These are phyloP conservation scores for Idaea biselata DNA, from an alignment of 2,888 invertebrate genomes.

Conservation along the genomic window DNA sequence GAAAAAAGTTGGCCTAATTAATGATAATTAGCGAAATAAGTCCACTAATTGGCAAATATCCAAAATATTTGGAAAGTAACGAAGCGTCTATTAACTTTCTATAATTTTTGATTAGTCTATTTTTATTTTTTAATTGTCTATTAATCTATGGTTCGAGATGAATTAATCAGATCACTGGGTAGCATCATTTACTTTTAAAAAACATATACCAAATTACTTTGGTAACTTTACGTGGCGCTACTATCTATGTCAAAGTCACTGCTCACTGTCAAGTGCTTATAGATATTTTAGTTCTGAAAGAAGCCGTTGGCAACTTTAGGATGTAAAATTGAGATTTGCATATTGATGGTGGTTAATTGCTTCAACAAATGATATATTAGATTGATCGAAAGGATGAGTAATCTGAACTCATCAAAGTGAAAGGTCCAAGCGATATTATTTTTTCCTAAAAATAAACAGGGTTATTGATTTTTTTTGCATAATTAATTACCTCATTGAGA, in stretches of 20 bases:
- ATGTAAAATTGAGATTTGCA: neutral
- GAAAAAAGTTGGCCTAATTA: neutral
- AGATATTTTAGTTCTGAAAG: neutral
- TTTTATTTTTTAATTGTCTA: neutral
- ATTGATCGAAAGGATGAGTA: neutral
- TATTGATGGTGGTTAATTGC: neutral
- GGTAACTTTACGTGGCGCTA: neutral
- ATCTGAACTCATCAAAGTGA: neutral
- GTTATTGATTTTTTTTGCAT: no score
- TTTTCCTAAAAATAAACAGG: neutral
- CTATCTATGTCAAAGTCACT: neutral
- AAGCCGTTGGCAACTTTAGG: neutral
- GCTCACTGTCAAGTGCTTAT: neutral
- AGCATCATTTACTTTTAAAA: neutral
- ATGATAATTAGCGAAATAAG: neutral
- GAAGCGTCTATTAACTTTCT: neutral
- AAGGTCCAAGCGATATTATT: neutral
- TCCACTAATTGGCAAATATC: neutral
- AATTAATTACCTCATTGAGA: no score
- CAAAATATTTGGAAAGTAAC: neutral
- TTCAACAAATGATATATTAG: neutral
- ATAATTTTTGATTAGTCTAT: neutral
- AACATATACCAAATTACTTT: neutral
- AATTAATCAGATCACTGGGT: neutral
- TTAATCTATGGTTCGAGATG: neutral